Evolutionary conservation across 2,797 vertebrate genomes (phyloP).

Genomic region (Rhinella marina): DNA sequence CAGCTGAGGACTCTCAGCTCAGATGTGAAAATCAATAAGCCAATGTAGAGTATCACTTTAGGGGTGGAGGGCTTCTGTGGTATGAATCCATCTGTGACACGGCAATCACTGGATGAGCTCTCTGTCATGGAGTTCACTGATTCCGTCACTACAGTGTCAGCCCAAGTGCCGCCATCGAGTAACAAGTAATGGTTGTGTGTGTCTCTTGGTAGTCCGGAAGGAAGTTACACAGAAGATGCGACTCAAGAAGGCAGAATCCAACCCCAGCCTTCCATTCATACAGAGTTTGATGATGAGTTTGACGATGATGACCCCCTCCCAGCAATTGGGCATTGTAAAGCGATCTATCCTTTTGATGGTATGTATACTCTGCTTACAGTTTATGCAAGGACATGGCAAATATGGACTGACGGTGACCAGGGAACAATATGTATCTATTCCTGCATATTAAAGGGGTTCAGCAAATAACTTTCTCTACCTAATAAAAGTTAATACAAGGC

Average conservation of each 20-base stretch:
- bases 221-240: constrained; percentile 95
- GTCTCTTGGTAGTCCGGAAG: constrained; percentile 85
- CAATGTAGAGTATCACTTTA: too few relatives aligned
- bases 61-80: too few relatives aligned
- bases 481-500: too few relatives aligned
- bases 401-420: neutral
- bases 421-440: neutral
- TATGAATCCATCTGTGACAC: too few relatives aligned
- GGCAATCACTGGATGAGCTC: neutral
- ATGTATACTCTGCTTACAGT: constrained; percentile 55
- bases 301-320: constrained; percentile 95
- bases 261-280: constrained; percentile 79
- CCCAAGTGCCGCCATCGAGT: neutral
- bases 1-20: too few relatives aligned
- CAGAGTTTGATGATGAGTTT: constrained; percentile 93
- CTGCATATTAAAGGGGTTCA: too few relatives aligned
- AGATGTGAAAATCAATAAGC: too few relatives aligned
- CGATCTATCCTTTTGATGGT: constrained; percentile 96
- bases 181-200: neutral
- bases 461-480: too few relatives aligned
- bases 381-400: too few relatives aligned
- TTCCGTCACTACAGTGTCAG: neutral
- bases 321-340: constrained; percentile 97
- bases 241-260: constrained; percentile 90
- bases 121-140: neutral